A percentile compares a stretch with the other conserved stretches of the same genome.
phyloP scores from a whole-genome alignment of 2,888 invertebrate genomes.

The Acronicta aceris region DNA sequence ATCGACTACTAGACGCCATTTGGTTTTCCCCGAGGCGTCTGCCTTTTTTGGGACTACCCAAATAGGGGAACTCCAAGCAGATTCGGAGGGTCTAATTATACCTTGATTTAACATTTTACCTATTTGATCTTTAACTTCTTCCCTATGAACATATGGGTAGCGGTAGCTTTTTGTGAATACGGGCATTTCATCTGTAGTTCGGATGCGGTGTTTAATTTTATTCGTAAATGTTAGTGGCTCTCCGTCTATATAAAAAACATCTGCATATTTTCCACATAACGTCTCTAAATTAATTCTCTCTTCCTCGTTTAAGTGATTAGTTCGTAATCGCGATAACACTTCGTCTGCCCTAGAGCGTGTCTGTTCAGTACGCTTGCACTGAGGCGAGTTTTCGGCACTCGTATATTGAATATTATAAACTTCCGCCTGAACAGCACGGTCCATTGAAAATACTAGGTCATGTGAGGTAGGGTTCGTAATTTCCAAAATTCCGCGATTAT shows the following conservation, averaged over 20 bases:
- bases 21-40: background rate
- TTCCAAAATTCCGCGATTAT: slow-evolving; percentile 4
- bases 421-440: background rate
- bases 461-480: slow-evolving; percentile 1
- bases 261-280: background rate
- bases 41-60: background rate
- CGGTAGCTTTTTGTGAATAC: slow-evolving; percentile 1
- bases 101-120: slow-evolving; percentile 2
- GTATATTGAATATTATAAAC: background rate
- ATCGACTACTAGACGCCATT: slow-evolving; percentile 1
- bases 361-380: background rate
- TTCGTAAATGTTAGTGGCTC: background rate
- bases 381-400: no score
- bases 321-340: background rate
- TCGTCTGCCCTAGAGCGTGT: background rate
- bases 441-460: slow-evolving; percentile 10
- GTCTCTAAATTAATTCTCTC: background rate
- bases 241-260: background rate
- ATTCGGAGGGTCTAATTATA: background rate
- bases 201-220: background rate
- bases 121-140: background rate
- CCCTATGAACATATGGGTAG: slow-evolving; percentile 1
- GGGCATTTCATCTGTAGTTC: no score
- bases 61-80: background rate
- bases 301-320: background rate